Base-by-base conservation (phyloP, 1,140 invertebrate species). In the honey bee (Apis mellifera) region DNA sequence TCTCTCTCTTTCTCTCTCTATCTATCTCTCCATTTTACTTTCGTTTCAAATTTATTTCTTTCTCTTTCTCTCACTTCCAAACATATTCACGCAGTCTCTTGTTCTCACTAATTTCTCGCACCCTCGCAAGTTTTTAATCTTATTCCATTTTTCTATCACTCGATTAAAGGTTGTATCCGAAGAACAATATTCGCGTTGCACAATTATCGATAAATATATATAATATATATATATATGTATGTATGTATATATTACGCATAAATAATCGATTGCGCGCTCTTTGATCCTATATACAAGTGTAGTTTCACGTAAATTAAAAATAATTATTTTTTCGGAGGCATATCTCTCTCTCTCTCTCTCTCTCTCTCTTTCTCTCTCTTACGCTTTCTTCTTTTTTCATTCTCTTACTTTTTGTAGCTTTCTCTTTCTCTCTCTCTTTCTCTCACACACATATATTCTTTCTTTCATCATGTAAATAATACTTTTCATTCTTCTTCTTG, bases 171-270 rank as follows among this genome's bases (percentile, higher is more conserved):
- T 92, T 92, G 90, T 90, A 92, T 92, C 90, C 90, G 91, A 92
- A 91, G 86, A 92, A 93, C 90, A 89, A 90, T 89, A 87, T 88
- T 92, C 84, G 90, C 91, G 87, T 89, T 91, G 89, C 90, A 93
- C 89, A 92, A 84, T 89, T 90, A 91, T 92, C 91, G 89, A 92
- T 90, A 91, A 90, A 92, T 92, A 92, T 92, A 91, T 89, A 90
- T 90, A 86, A 90, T 90, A 84, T 78, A 82, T 90, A 84, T 78
- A 82, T 82, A 81, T 84, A 82, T 83, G 75, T 90, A 83, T 87
- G 80, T 88, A 83, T 83, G 73, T 90, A 89, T 90, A 84, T 87
- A 88, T 89, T 91, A 91, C 90, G 91, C 90, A 92, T 93, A 92
- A 91, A 92, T 92, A 92, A 94, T 90, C 89, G 90, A 91, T 91